These are phyloP conservation scores for Sarcoramphus papa DNA, from an alignment of 2,797 vertebrate genomes.

Conservation along the genomic window DNA sequence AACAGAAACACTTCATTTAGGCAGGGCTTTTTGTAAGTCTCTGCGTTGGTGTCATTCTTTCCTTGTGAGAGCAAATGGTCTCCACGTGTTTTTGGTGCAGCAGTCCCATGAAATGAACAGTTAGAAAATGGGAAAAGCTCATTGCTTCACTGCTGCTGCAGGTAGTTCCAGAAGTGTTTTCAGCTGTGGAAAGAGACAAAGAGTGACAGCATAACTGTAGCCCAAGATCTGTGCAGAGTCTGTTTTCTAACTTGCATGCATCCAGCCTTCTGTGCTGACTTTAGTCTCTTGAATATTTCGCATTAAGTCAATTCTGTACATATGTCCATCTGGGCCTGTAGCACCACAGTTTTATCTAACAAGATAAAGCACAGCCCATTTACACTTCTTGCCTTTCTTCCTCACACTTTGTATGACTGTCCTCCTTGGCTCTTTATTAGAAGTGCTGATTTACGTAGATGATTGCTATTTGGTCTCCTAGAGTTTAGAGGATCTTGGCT, in stretches of 20 bases:
- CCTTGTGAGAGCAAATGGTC: background rate
- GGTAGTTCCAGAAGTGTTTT: background rate
- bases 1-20: background rate
- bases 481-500: background rate
- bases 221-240: background rate
- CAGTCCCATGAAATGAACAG: background rate
- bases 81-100: background rate
- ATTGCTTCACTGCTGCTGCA: background rate
- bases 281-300: background rate
- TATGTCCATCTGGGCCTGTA: background rate
- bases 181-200: background rate
- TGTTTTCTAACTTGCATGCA: background rate
- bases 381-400: background rate
- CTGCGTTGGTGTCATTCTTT: background rate
- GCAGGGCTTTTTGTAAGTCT: background rate
- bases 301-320: rapidly evolving
- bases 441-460: background rate
- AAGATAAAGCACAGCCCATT: too few relatives aligned
- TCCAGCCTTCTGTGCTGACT: background rate
- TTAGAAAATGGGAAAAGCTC: background rate
- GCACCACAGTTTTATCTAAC: background rate
- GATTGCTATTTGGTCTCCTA: background rate
- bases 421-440: background rate
- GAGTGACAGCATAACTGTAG: background rate
- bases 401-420: background rate